Base-by-base conservation (phyloP, 2,113 vertebrate genomes). In the Pomatorhinus ruficollis region DNA sequence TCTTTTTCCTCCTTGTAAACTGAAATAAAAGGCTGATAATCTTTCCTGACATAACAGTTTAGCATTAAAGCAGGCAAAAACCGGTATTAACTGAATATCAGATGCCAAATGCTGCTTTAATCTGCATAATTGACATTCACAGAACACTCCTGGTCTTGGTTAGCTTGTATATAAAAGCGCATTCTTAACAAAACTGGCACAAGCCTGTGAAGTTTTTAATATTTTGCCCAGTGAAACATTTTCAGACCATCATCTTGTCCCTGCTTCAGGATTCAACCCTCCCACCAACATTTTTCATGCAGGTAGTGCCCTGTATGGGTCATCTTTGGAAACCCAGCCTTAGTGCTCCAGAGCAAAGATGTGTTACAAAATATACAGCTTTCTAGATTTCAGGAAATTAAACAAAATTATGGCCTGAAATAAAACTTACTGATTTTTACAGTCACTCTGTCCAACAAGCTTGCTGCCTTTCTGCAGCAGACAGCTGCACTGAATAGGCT, bases 401-500 rank as follows among this genome's bases (percentile, higher is more conserved):
- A 77, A 80, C 33, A 37, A 25, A 81, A 83, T 45, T 83, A 66
- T 11, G 24, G 37, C 49, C 45, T 42, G 66, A 74, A 97, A 57
- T 77, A 83, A 83, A 59, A 71, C 24, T 92, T 95, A 31, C 64
- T 42, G 75, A 52, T 82, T 96, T 93, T 75, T 83, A 77, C 21
- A 86, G 84, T 45, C 72, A 89, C 66, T 87, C 80, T 93, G 83
- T 75, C 76, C 96, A 56, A 87, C 56, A 84, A 92, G 80, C 72
- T 86, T 60, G 68, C 76, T 89, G 82, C 75, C 60, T 71, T 81
- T 81, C 65, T 86, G 83, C 72, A 94, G 86, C 86, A 96, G 92
- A 96, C 84, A 89, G 92, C 47, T 90, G 76, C 76, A 71, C 64
- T 12, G 71, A 97, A 97, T 82, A 96, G 82, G 50, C 93, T 95